These are phyloP conservation scores for Drosophila atroscutellata DNA, from an alignment of 2,888 invertebrate species.

Conservation along the genomic window DNA sequence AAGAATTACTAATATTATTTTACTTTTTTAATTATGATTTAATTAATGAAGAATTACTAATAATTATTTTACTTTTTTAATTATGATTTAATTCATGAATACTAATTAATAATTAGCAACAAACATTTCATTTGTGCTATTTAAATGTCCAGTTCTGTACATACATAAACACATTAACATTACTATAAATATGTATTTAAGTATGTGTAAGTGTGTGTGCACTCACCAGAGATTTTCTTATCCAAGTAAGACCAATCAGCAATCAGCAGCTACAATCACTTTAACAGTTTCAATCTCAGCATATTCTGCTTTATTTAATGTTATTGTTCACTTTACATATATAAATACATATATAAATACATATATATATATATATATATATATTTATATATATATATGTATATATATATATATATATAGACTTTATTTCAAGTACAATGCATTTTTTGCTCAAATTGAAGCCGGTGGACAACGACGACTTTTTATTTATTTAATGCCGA, in stretches of 20 bases:
- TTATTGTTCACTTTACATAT: conserved; percentile 33
- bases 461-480: conserved; percentile 5
- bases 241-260: conserved; percentile 29
- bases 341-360: conserved; percentile 1
- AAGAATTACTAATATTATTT: no score
- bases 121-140: background rate
- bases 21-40: no score
- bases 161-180: background rate
- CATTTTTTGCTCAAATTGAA: conserved; percentile 17
- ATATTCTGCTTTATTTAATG: conserved; percentile 38
- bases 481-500: conserved; percentile 20
- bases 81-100: background rate
- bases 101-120: background rate
- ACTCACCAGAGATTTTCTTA: conserved; percentile 34
- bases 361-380: background rate
- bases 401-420: background rate
- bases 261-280: conserved; percentile 40
- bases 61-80: background rate
- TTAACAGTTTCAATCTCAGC: conserved; percentile 38
- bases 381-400: background rate
- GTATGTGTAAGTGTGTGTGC: background rate
- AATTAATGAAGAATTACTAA: no score
- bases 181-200: background rate
- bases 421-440: conserved; percentile 13
- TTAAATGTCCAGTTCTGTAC: background rate